These are phyloP conservation scores for Drosophila burlai DNA, from an alignment of 1,140 invertebrate genomes.

Conservation along the genomic window DNA sequence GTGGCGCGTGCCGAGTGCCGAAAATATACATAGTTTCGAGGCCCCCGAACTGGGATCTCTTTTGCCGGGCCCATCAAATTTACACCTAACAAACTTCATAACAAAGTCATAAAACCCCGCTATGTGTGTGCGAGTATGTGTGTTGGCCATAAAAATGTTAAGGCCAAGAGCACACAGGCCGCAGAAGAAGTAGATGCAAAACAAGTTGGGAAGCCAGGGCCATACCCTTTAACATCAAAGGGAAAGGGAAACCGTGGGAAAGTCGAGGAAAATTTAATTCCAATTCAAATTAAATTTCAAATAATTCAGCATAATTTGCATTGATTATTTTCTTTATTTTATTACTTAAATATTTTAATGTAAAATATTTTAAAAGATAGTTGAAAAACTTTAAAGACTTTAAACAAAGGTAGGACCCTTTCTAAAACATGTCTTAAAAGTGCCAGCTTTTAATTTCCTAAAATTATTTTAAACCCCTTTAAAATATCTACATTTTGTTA, in stretches of 20 bases:
- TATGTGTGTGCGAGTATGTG: background rate
- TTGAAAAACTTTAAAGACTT: too few relatives aligned
- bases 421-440: too few relatives aligned
- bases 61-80: constrained; percentile 67
- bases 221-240: constrained; percentile 2
- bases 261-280: background rate
- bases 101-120: constrained; percentile 74
- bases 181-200: background rate
- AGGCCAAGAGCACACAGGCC: constrained; percentile 37
- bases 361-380: too few relatives aligned
- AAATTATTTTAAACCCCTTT: too few relatives aligned
- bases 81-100: constrained; percentile 83
- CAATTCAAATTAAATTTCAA: too few relatives aligned
- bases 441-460: too few relatives aligned
- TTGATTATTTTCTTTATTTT: too few relatives aligned
- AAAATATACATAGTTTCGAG: constrained; percentile 40
- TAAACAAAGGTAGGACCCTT: too few relatives aligned
- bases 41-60: constrained; percentile 30
- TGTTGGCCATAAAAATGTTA: constrained; percentile 69
- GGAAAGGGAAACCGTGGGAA: background rate
- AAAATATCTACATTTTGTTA: too few relatives aligned
- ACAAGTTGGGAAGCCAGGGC: background rate
- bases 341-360: too few relatives aligned
- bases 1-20: constrained; percentile 60
- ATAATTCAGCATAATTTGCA: too few relatives aligned